Evolutionary conservation across 2,888 invertebrate species (phyloP).

Genomic region (Ormyrus thymus): DNA sequence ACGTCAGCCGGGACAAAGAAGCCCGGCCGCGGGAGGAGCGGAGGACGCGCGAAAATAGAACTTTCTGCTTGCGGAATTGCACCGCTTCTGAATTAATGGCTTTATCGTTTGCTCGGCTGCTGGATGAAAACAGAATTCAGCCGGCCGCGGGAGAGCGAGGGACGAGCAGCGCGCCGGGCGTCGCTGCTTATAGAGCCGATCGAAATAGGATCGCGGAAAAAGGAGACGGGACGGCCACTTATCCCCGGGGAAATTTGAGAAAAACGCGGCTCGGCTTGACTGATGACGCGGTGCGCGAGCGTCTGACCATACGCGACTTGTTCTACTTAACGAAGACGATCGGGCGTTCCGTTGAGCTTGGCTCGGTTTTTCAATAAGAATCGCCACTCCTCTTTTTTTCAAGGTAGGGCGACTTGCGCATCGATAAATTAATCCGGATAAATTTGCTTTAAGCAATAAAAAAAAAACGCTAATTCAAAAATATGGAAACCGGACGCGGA

Average conservation of each 20-base stretch:
- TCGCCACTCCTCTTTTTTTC: no score
- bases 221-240: background rate
- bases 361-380: no score
- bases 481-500: background rate
- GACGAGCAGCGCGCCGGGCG: background rate
- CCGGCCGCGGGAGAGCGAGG: background rate
- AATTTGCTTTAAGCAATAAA: no score
- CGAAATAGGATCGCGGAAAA: background rate
- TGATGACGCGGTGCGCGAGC: background rate
- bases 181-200: no score
- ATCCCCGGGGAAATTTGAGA: constrained; percentile 23
- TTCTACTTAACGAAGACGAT: constrained; percentile 35
- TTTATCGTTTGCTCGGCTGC: constrained; percentile 1
- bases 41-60: no score
- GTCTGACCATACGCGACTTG: constrained; percentile 20
- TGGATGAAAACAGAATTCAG: background rate
- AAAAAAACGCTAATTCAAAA: no score
- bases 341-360: no score
- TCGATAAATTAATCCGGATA: no score
- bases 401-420: no score
- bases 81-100: background rate
- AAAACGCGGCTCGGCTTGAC: constrained; percentile 23
- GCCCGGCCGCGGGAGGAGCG: no score
- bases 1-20: no score
- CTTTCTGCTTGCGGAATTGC: no score